Evolutionary conservation across 2,797 vertebrate genomes (phyloP), one percentile per base, ranked within the genome.

Genomic region (Mastacembelus armatus): DNA sequence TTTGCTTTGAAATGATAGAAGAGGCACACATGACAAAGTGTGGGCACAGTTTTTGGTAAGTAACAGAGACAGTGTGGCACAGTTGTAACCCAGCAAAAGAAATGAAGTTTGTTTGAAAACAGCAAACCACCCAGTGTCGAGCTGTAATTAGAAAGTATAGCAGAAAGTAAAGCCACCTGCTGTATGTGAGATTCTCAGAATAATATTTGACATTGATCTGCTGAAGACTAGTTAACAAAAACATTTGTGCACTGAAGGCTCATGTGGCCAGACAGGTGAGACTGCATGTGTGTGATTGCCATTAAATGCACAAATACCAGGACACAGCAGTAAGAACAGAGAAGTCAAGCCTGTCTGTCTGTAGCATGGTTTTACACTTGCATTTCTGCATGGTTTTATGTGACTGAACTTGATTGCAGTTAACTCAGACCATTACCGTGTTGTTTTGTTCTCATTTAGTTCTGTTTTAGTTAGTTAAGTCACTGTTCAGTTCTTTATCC

Each of bases 1-100:
- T 99, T 88, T 99, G 98, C 91, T 99, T 99, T 88, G 98, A 99
- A 85, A 99, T 99, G 97, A 99, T 99, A 38, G 98, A 99, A 65
- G 98, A 98, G 89, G 98, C 97, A 6, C 97, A 99, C 81, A 99
- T 99, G 97, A 99, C 98, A 0, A 99, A 99, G 92, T 99, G 98
- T 89, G 97, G 98, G 30, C 98, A 99, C 92, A 99, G 98, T 87
- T 99, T 99, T 88, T 99, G 98, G 98, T 99, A 92, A 97, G 93
- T 11, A 15, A 21, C 11, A 18, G 29, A 40, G 21, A 18, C 19
- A 1, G 10, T 30, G 29, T 21, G n/a, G n/a, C n/a, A 15, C 1
- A n/a, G n/a, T n/a, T n/a, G n/a, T n/a, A n/a, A n/a, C n/a, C 16
- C 33, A 4, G 10, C 27, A 14, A 10, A 19, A n/a, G n/a, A n/a